Base-by-base conservation (phyloP, 2,113 vertebrate genomes). In the Stigmatopora nigra region DNA sequence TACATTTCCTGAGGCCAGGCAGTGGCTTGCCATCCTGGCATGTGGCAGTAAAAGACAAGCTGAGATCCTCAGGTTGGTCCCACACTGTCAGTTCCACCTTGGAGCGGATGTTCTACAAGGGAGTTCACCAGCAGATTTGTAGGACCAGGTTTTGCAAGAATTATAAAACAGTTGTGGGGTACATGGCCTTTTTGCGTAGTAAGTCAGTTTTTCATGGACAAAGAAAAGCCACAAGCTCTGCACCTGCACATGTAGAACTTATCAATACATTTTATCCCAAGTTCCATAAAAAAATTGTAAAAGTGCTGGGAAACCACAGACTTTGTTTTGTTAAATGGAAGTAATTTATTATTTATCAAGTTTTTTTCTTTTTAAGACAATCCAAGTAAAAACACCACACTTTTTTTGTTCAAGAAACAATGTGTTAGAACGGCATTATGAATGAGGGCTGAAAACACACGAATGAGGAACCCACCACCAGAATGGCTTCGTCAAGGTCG, bases 41-140 rank as follows among this genome's bases (percentile, higher is more conserved):
- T 0, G 93, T 98, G 45, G 96, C 95, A 9, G 92, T 94, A 83
- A 98, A 96, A 74, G 93, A 91, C 60, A 99, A 86, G 45, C 88
- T 91, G 70, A 99, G 83, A 71, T 98, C 96, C 70, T 97, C 95
- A 1, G 96, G 96, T 67, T 92, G 94, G 78, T 98, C 93, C 92
- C 92, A 94, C 22, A 97, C 95, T 0, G 93, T 94, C 71, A 99
- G 88, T 79, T 99, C 97, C 83, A 99, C 96, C 81, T 98, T 97
- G 15, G 97, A 98, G 14, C 95, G 93, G 77, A 99, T 98, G 77
- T 93, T 98, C 97, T 99, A 84, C 51, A 25, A 25, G 25, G 15
- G 14, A 1, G 16, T 16, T 65, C 41, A 64, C 14, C 31, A 4
- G 13, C 31, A 4, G 55, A 31, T 57, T 25, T 17, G 53, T 48